Percentiles rank a stretch among this genome's conserved stretches.
These are phyloP conservation scores for Cirrhinus molitorella DNA, from an alignment of 2,797 vertebrate species.

Conservation along the genomic window DNA sequence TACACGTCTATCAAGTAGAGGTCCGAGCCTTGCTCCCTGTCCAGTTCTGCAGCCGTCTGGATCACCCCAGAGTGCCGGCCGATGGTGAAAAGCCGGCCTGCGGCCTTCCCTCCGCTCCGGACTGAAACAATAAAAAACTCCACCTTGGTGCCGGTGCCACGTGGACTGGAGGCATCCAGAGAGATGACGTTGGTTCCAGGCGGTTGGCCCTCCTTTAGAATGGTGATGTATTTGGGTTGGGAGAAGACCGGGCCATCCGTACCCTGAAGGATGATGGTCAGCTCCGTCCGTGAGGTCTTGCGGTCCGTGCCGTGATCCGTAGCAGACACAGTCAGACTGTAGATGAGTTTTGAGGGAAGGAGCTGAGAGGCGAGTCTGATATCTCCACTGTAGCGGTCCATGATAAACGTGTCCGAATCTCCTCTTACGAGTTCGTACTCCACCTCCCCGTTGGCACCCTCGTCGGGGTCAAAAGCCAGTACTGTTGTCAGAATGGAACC, in stretches of 20 bases:
- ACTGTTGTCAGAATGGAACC: conserved; percentile 94
- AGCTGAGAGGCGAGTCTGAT: conserved; percentile 90
- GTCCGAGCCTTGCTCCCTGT: conserved; percentile 93
- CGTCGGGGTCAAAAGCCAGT: conserved; percentile 91
- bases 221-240: conserved; percentile 95
- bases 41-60: conserved; percentile 94
- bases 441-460: conserved; percentile 94
- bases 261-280: conserved; percentile 93
- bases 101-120: conserved; percentile 85
- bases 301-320: conserved; percentile 91
- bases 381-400: conserved; percentile 96
- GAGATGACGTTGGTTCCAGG: conserved; percentile 95
- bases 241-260: conserved; percentile 92
- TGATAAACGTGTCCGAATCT: conserved; percentile 91
- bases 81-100: conserved; percentile 94
- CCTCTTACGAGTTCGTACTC: conserved; percentile 95
- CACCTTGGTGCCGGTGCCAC: conserved; percentile 86
- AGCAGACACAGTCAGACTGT: conserved; percentile 92
- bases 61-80: conserved; percentile 90
- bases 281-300: conserved; percentile 88
- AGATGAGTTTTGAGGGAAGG: conserved; percentile 88
- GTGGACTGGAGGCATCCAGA: conserved; percentile 89
- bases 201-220: conserved; percentile 95
- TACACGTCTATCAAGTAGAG: conserved; percentile 96
- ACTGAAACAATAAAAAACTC: conserved; percentile 97